Conservation (phyloP, 1,140 invertebrate genomes). For the Ditylenchus dipsaci region DNA sequence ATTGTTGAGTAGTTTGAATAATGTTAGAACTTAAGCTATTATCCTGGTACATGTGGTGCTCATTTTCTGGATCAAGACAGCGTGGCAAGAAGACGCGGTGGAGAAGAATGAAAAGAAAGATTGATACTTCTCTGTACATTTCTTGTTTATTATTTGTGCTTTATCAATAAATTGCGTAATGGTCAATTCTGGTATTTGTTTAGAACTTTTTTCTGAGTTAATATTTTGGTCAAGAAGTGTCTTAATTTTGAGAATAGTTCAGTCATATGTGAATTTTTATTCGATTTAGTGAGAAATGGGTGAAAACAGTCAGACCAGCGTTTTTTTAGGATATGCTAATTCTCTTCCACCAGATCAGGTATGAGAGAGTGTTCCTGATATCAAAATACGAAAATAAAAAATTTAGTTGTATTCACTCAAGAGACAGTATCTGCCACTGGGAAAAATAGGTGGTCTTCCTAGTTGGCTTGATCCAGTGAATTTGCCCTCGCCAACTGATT, state of each 20-base stretch:
- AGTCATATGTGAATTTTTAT: too few relatives aligned
- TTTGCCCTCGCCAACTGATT: constrained; percentile 23
- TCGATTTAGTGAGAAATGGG: background rate
- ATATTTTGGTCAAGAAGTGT: background rate
- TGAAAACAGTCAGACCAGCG: background rate
- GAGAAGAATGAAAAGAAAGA: constrained; percentile 21
- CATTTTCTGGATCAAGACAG: constrained; percentile 31
- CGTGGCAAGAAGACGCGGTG: constrained; percentile 14
- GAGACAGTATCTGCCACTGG: constrained; percentile 34
- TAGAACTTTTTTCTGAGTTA: constrained; percentile 1
- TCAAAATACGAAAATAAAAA: too few relatives aligned
- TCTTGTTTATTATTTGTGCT: constrained; percentile 1
- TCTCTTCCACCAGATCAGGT: constrained; percentile 3
- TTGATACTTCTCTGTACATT: background rate
- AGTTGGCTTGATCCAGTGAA: constrained; percentile 37
- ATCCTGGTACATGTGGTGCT: constrained; percentile 41
- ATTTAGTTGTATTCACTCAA: constrained; percentile 14
- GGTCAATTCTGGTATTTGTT: background rate
- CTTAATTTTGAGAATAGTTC: background rate
- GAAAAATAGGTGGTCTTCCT: constrained; percentile 38
- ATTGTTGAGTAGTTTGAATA: background rate
- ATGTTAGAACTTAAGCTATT: constrained; percentile 16
- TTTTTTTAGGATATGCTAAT: constrained; percentile 34
- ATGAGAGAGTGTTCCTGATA: too few relatives aligned
- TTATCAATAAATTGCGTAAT: constrained; percentile 5